Evolutionary conservation across 2,888 invertebrate species (phyloP), one percentile per base, ranked within the genome.

Genomic region (Aelia acuminata): DNA sequence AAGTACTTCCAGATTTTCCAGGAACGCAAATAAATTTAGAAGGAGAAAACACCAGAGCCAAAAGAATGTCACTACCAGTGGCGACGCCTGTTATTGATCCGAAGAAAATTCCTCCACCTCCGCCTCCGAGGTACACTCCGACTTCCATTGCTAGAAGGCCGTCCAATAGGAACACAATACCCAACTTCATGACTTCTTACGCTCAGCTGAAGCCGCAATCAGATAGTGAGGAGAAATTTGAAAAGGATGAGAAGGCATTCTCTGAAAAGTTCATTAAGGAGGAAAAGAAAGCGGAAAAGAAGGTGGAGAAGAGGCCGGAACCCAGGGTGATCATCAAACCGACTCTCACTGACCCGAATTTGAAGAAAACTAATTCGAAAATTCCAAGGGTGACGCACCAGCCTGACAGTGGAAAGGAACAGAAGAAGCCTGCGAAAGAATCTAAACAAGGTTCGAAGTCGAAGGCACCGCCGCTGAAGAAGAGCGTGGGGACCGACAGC

Each of bases 1-100:
- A 97, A 93, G 97, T 97, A 1, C 92, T 97, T 50, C 97, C 97
- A n/a, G 96, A 96, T 92, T 94, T 96, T 35, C 91, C 91, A 22
- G 89, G 88, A 53, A 89, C 91, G 87, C 22, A 92, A 91, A 1
- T 92, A 75, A 43, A 35, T 53, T 31, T 85, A 39, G 88, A 88
- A 18, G 80, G 57, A n/a, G 84, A 53, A 7, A 80, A 63, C 22
- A 48, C 48, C 18, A 39, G 75, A 31, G 87, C 87, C 0, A 87
- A 88, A 35, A 88, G 89, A 85, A 85, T 91, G 89, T 84, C 91
- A 85, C 88, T 92, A 89, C 91, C 91, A 90, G 39, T 90, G 92
- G 5, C 92, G 91, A 89, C 91, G 92, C 20, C 92, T 91, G 88
- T 87, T 35, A 88, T 86, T 80, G 88, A 88, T 49, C n/a, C 57